Percentiles rank a stretch among this genome's conserved stretches.
These are phyloP conservation scores for Notoglanidium macrostoma DNA, from an alignment of 2,797 vertebrate species.

Conservation along the genomic window DNA sequence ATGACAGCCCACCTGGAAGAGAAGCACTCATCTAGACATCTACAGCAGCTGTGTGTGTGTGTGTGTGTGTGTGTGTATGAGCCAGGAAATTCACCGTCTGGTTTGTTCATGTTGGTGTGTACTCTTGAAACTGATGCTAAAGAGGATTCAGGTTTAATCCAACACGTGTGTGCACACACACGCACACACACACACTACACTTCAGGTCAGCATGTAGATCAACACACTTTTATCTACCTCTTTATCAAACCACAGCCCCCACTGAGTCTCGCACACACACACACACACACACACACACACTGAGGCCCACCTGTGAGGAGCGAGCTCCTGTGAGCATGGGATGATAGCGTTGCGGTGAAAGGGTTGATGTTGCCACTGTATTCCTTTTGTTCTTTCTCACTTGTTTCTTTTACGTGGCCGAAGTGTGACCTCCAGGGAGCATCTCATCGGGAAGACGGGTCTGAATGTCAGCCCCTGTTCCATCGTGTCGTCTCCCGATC, in stretches of 20 bases:
- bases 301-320: constrained; percentile 14
- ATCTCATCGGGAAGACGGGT: constrained; percentile 30
- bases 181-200: not conserved
- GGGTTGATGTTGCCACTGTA: constrained; percentile 31
- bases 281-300: constrained; percentile 24
- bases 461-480: constrained; percentile 54
- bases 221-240: not conserved
- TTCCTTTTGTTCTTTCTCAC: constrained; percentile 46
- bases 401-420: constrained; percentile 31
- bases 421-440: constrained; percentile 45
- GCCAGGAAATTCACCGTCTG: not conserved
- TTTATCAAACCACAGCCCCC: constrained; percentile 21
- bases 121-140: constrained; percentile 9
- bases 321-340: not conserved
- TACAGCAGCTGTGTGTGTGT: not conserved
- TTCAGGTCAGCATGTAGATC: not conserved
- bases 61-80: not conserved
- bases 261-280: not conserved
- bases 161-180: not conserved
- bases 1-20: constrained; percentile 26
- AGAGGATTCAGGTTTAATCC: not conserved
- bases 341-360: constrained; percentile 31
- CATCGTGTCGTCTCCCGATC: not conserved
- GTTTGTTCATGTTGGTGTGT: constrained; percentile 4
- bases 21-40: constrained; percentile 15